A percentile compares a stretch with the other conserved stretches of the same genome.
phyloP scores from a whole-genome alignment of 2,797 vertebrate species.

The Botia almorhae region DNA sequence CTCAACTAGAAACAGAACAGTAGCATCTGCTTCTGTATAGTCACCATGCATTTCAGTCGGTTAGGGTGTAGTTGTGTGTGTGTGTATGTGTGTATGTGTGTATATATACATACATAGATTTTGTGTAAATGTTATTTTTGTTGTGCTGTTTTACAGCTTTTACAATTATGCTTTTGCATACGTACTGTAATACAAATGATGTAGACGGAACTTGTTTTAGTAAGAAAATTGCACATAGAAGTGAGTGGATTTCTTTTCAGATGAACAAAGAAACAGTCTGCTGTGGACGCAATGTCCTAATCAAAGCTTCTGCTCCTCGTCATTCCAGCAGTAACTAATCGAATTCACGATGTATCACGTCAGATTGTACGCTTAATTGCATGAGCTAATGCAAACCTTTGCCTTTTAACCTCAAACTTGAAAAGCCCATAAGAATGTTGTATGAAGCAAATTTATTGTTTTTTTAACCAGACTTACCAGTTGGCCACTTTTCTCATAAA shows the following conservation, averaged over 20 bases:
- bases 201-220: conserved; percentile 25
- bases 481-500: background rate
- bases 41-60: conserved; percentile 48
- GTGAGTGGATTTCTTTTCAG: conserved; percentile 1
- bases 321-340: conserved; percentile 36
- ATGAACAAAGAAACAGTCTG: background rate
- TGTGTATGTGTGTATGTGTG: too few relatives aligned
- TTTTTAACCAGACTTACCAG: background rate
- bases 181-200: conserved; percentile 35
- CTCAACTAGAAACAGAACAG: conserved; percentile 33
- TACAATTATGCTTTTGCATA: conserved; percentile 33
- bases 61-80: conserved; percentile 53
- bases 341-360: background rate
- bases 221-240: conserved; percentile 1
- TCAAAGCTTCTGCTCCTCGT: conserved; percentile 11
- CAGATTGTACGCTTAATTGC: conserved; percentile 23
- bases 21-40: conserved; percentile 58
- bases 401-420: conserved; percentile 41
- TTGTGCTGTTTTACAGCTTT: conserved; percentile 51
- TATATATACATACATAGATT: conserved; percentile 52
- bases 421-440: conserved; percentile 37
- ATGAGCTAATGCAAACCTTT: conserved; percentile 44
- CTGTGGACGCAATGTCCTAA: conserved; percentile 7
- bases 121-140: conserved; percentile 43
- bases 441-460: conserved; percentile 21